Evolutionary conservation across 2,888 invertebrate genomes (phyloP).

Genomic region (Oegoconia quadripuncta): DNA sequence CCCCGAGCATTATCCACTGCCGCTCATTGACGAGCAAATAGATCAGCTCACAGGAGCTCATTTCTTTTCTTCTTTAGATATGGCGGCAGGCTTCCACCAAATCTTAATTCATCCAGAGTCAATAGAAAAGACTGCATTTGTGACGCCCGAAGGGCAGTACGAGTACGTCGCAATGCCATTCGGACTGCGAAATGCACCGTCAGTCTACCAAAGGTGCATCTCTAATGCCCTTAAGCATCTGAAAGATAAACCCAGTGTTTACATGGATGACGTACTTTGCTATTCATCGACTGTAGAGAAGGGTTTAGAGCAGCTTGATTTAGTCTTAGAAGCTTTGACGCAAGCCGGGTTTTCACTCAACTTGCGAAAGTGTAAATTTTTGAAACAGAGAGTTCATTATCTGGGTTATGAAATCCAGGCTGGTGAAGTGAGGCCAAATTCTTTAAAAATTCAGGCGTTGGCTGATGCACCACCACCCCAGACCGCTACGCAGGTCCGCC

Average conservation of each 20-base stretch:
- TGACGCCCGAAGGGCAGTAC: conserved; percentile 16
- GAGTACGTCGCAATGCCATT: conserved; percentile 20
- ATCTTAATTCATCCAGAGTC: conserved; percentile 12
- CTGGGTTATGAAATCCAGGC: conserved; percentile 4
- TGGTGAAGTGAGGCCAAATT: conserved; percentile 24
- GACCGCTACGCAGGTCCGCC: conserved; percentile 25
- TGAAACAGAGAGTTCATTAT: neutral
- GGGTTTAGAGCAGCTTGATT: conserved; percentile 3
- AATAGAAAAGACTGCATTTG: conserved; percentile 17
- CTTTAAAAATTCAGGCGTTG: conserved; percentile 21
- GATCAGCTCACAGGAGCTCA: conserved; percentile 8
- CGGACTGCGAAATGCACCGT: conserved; percentile 15
- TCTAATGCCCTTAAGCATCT: conserved; percentile 14
- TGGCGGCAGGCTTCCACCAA: conserved; percentile 16
- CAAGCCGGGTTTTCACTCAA: conserved; percentile 27
- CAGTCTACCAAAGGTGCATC: conserved; percentile 18
- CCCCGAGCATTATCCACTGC: too few relatives aligned
- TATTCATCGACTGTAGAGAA: neutral
- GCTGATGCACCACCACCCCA: conserved; percentile 16
- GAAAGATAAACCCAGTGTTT: conserved; percentile 2
- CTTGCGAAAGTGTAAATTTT: conserved; percentile 1
- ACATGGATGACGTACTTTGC: conserved; percentile 8
- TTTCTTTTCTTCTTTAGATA: conserved; percentile 13
- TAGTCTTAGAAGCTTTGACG: conserved; percentile 1
- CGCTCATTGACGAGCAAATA: too few relatives aligned